phyloP scores from a whole-genome alignment of 2,797 vertebrate species.

The Tokudaia muenninki region DNA sequence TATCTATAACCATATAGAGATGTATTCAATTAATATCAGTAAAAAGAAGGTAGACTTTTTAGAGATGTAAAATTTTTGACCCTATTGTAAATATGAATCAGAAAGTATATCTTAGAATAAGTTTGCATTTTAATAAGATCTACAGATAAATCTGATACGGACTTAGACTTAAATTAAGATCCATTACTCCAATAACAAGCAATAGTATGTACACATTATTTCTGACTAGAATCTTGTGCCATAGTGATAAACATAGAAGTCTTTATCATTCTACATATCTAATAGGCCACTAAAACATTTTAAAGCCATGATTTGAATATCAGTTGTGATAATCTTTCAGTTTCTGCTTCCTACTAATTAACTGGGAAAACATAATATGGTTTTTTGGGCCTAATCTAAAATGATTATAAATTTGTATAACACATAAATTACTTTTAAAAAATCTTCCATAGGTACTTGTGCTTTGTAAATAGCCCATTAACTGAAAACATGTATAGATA shows the following conservation, averaged over 20 bases:
- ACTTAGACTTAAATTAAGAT: neutral
- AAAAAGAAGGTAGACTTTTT: neutral
- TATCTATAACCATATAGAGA: neutral
- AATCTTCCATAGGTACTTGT: neutral
- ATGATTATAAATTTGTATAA: neutral
- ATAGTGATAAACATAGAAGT: neutral
- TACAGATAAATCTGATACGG: neutral
- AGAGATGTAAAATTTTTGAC: neutral
- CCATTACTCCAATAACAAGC: neutral
- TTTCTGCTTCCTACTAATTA: neutral
- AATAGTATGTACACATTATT: neutral
- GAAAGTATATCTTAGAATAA: neutral
- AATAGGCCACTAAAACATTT: slow-evolving; percentile 5
- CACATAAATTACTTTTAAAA: neutral
- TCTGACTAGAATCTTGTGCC: neutral
- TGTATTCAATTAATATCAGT: neutral
- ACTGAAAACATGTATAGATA: neutral
- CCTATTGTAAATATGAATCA: neutral
- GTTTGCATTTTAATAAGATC: neutral
- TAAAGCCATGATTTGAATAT: slow-evolving; percentile 2
- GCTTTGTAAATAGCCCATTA: neutral
- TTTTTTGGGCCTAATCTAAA: neutral
- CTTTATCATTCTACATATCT: neutral
- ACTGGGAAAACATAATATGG: neutral
- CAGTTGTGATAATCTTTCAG: neutral